Base-by-base conservation (phyloP, 1,140 invertebrate genomes). In the Akabosia matsudoensis region DNA sequence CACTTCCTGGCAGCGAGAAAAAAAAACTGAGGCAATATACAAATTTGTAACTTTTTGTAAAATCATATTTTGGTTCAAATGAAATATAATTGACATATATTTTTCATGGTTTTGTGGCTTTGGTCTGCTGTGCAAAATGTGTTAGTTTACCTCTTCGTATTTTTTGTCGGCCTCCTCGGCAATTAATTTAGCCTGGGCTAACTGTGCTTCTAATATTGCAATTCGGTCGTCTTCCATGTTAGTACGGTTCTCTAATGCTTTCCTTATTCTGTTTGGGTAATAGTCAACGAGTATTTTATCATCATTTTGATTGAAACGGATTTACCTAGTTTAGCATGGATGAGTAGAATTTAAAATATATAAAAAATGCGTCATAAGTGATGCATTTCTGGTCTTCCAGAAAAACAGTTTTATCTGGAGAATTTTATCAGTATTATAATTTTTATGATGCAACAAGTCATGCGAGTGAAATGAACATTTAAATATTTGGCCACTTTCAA, bases 81-180 rank as follows among this genome's bases (percentile, higher is more conserved):
- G n/a, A n/a, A n/a, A 45, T 10, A 45, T 10, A 18, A 45, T 7
- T 45, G 7, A 10, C 7, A 45, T 56, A 13, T n/a, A 13, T 56
- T 30, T 67, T 4, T 28, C 3, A 67, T 67, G 61, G 61, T 67
- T 67, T 67, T 67, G 61, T 67, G 61, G 61, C 61, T 67, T 67
- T 67, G 61, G 61, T 67, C 61, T 67, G 61, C 61, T 67, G 61
- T 30, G 24, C 30, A 31, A 30, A 61, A 54, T 22, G 2, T 76
- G 64, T 33, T 64, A 70, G 70, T 80, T 75, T 83, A 97, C 96
- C 95, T 98, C 96, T 91, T 98, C 96, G 86, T 98, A 98, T 94
- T 98, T 98, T 88, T 97, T 97, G 88, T 98, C 97, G 81, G 96
- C 95, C 88, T 99, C 97, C 87, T 98, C 96, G 80, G 97, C 96